A percentile compares a stretch with the other conserved stretches of the same genome.
Evolutionary conservation across 2,113 vertebrate species (phyloP).

Genomic region (Megaceryle torquata): DNA sequence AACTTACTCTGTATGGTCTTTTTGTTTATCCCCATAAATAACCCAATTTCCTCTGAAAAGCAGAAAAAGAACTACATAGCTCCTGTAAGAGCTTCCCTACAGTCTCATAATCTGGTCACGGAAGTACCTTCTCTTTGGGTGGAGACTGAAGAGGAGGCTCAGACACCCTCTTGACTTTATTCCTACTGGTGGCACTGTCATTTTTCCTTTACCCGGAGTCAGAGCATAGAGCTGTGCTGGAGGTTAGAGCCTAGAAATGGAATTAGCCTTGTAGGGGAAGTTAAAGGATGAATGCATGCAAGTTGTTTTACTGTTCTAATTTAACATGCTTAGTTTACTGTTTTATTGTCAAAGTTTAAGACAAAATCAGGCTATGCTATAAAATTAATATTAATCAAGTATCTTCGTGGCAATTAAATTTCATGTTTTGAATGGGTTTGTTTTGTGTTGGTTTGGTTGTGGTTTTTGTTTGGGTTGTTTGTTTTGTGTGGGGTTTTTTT

Average conservation of each 20-base stretch:
- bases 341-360: background rate
- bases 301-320: background rate
- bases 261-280: background rate
- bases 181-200: too few species aligned
- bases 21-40: background rate
- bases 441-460: background rate
- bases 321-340: background rate
- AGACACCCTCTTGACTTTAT: background rate
- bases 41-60: background rate
- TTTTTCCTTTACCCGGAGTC: background rate
- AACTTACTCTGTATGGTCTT: rapidly evolving
- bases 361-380: background rate
- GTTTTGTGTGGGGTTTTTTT: too few species aligned
- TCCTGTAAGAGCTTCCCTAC: background rate
- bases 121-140: background rate
- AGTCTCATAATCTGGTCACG: background rate
- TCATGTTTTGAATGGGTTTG: background rate
- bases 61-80: rapidly evolving
- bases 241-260: background rate
- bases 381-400: background rate
- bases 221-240: rapidly evolving
- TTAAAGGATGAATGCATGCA: background rate
- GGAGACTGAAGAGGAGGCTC: background rate
- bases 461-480: background rate
- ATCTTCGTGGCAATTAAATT: background rate